A percentile compares a stretch with the other conserved stretches of the same genome.
These are phyloP conservation scores for Myopa testacea DNA, from an alignment of 2,888 invertebrate species.

Conservation along the genomic window DNA sequence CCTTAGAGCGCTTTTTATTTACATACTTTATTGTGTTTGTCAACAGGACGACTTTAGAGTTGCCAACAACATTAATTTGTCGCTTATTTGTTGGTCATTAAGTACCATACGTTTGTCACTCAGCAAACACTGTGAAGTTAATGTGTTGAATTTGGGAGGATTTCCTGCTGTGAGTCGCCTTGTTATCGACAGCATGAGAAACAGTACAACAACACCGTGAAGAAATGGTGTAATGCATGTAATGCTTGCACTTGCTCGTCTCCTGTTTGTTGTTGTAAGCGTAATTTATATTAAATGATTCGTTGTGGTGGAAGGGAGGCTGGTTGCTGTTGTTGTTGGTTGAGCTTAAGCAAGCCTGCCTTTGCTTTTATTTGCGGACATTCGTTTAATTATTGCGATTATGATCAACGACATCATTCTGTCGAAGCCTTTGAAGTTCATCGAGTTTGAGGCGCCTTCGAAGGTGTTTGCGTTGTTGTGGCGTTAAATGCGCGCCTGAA, in stretches of 20 bases:
- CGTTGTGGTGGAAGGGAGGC: background rate
- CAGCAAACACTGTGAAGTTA: slow-evolving; percentile 2
- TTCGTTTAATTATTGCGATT: background rate
- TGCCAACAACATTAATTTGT: slow-evolving; percentile 23
- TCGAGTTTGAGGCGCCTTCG: slow-evolving; percentile 18
- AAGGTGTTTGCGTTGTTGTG: slow-evolving; percentile 30
- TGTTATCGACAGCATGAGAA: no score
- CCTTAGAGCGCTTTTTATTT: slow-evolving; percentile 12
- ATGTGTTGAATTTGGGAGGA: background rate
- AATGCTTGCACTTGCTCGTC: background rate
- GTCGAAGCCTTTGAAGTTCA: slow-evolving; percentile 21
- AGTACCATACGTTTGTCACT: slow-evolving; percentile 34
- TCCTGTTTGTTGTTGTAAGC: background rate
- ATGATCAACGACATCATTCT: background rate
- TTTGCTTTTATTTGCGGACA: background rate
- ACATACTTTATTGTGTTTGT: slow-evolving; percentile 10
- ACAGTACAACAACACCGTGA: background rate
- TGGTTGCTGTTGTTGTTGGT: slow-evolving; percentile 12
- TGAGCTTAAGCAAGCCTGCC: background rate
- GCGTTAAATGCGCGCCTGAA: slow-evolving; percentile 26
- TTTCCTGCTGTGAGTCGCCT: background rate
- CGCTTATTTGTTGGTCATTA: slow-evolving; percentile 47
- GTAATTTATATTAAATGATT: slow-evolving; percentile 13
- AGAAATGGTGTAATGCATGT: background rate
- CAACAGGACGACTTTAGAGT: slow-evolving; percentile 14